Base-by-base conservation (phyloP, 2,797 vertebrate species). In the Margarornis squamiger region DNA sequence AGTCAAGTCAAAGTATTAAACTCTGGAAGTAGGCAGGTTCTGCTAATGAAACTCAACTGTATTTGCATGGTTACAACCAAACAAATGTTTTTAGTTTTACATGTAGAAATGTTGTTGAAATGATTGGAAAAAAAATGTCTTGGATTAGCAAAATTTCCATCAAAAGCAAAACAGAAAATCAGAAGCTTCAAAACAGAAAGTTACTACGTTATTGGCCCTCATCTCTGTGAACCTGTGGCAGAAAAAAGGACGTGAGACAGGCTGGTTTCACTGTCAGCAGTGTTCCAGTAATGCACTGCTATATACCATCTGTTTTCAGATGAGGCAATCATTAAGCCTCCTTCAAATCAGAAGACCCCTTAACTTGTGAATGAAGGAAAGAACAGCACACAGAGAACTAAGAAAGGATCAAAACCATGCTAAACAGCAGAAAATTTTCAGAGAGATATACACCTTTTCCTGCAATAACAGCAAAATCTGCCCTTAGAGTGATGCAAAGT, bases 61-160 rank as follows among this genome's bases (percentile, higher is more conserved):
- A 65, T 4, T 21, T 74, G 9, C 4, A 6, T 22, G 14, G 3
- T 15, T 43, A 29, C 12, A 57, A 63, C 7, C 6, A 32, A 72
- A 54, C 8, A 39, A 88, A 61, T 0, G 0, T 1, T 3, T 77
- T 78, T 41, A 2, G 14, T 0, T 78, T 92, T 81, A 29, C 26
- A 46, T 0, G 0, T 3, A 27, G 22, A 67, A 52, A 63, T 3
- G 2, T 51, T 65, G 3, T 34, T 63, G 4, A 9, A 8, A 14
- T 61, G 7, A 63, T 38, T 73, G 57, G 17, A 63, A 10, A 76
- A n/a, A 86, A 52, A 43, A 73, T 32, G 68, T 39, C 15, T 24
- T 41, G 8, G 5, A 32, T 2, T 2, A 62, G 20, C 11, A 87
- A 74, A 76, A 67, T 76, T 59, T 70, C 39, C 43, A 86, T 11